These are phyloP conservation scores for Morpho achilles DNA, from an alignment of 2,888 invertebrate species.

Conservation along the genomic window DNA sequence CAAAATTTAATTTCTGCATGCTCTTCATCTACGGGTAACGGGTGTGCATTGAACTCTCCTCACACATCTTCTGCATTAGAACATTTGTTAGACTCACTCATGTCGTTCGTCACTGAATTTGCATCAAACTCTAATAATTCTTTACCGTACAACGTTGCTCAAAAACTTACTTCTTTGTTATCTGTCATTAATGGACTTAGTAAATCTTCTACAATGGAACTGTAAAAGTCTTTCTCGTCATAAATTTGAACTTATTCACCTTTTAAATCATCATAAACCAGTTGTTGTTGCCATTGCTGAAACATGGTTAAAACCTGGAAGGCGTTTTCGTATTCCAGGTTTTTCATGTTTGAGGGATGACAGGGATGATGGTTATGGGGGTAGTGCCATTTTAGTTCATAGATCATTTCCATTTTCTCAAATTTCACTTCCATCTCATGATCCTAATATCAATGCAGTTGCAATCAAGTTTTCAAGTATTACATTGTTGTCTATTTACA, in stretches of 20 bases:
- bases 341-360: constrained; percentile 19
- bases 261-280: constrained; percentile 17
- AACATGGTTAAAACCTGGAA: constrained; percentile 26
- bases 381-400: constrained; percentile 18
- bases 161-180: too few relatives aligned
- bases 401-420: constrained; percentile 15
- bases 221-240: constrained; percentile 20
- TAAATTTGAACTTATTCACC: constrained; percentile 16
- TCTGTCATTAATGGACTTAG: too few relatives aligned
- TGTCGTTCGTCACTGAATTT: too few relatives aligned
- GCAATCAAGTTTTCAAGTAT: constrained; percentile 22
- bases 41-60: too few relatives aligned
- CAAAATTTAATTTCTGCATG: too few relatives aligned
- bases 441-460: constrained; percentile 18
- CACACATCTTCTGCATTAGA: too few relatives aligned
- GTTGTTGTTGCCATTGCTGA: constrained; percentile 20
- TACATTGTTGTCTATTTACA: constrained; percentile 17
- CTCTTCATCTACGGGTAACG: too few relatives aligned
- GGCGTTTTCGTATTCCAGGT: constrained; percentile 20
- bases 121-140: too few relatives aligned
- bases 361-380: constrained; percentile 27
- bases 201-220: constrained; percentile 14
- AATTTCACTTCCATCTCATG: constrained; percentile 16
- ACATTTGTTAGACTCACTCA: too few relatives aligned
- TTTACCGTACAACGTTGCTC: too few relatives aligned